Evolutionary conservation across 2,113 vertebrate species (phyloP).

Genomic region (Alligator mississippiensis): DNA sequence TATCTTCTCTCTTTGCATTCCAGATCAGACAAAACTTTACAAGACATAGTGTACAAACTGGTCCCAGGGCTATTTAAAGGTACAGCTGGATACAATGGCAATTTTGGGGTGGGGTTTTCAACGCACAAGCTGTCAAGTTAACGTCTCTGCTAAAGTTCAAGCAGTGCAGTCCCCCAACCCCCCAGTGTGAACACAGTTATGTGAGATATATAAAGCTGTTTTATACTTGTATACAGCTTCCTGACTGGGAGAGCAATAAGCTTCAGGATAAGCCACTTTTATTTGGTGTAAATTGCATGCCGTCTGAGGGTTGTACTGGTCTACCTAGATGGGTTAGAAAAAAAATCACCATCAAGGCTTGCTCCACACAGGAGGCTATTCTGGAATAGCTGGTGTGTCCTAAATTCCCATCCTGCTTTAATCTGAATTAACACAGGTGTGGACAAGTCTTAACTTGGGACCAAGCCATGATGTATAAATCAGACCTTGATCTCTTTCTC

Average conservation of each 20-base stretch:
- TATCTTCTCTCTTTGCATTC: neutral
- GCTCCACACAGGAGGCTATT: neutral
- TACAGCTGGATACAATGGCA: neutral
- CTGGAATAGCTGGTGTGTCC: neutral
- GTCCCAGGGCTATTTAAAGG: constrained; percentile 96
- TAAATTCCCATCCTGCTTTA: no score
- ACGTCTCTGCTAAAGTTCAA: no score
- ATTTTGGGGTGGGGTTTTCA: neutral
- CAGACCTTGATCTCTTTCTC: neutral
- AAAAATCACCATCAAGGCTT: neutral
- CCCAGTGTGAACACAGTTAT: no score
- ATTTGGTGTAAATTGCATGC: neutral
- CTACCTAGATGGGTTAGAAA: accelerated
- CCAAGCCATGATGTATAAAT: neutral
- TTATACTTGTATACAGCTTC: no score
- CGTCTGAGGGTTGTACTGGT: neutral
- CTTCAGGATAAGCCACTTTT: no score
- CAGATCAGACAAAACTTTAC: constrained; percentile 94
- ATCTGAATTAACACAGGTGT: no score
- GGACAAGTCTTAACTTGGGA: no score
- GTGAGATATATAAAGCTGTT: no score
- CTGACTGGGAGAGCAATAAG: no score
- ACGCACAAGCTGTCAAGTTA: neutral
- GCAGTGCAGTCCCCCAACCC: neutral
- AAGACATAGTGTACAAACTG: constrained; percentile 95